phyloP scores from a whole-genome alignment of 2,888 invertebrate genomes.

The Beris morrisii region DNA sequence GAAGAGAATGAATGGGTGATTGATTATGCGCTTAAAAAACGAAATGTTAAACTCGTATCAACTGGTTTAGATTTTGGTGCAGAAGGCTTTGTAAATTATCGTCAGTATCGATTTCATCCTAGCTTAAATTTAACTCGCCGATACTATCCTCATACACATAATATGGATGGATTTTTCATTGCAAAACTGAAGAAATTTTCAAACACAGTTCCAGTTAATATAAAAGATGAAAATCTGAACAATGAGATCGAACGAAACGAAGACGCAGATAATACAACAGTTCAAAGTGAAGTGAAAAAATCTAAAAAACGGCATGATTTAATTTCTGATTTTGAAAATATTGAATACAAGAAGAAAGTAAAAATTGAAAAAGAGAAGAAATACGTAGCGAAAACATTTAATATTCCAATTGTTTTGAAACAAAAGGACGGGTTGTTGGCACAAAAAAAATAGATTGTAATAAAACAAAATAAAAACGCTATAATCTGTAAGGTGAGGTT shows the following conservation, averaged over 20 bases:
- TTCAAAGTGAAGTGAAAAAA: conserved; percentile 41
- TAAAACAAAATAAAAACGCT: too few species aligned
- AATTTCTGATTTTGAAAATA: too few species aligned
- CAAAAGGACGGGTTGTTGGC: too few species aligned
- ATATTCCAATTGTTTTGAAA: too few species aligned
- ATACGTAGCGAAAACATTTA: too few species aligned
- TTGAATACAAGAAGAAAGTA: too few species aligned
- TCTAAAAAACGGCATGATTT: neutral
- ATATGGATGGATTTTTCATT: conserved; percentile 99
- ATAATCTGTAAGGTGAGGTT: too few species aligned
- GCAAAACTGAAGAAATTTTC: conserved; percentile 97
- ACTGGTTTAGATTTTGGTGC: conserved; percentile 95
- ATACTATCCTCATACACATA: conserved; percentile 97
- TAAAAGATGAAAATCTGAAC: conserved; percentile 48
- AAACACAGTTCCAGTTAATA: conserved; percentile 65
- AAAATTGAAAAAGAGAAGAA: too few species aligned
- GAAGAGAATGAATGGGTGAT: conserved; percentile 99
- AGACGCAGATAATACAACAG: conserved; percentile 43
- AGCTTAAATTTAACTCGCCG: conserved; percentile 83
- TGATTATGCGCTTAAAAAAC: conserved; percentile 89
- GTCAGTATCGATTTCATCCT: conserved; percentile 85
- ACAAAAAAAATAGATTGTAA: too few species aligned
- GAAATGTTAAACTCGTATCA: conserved; percentile 90
- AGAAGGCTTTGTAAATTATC: conserved; percentile 89
- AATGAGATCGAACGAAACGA: conserved; percentile 43